phyloP scores from a whole-genome alignment of 2,797 vertebrate genomes.

The Micromesistius poutassou region DNA sequence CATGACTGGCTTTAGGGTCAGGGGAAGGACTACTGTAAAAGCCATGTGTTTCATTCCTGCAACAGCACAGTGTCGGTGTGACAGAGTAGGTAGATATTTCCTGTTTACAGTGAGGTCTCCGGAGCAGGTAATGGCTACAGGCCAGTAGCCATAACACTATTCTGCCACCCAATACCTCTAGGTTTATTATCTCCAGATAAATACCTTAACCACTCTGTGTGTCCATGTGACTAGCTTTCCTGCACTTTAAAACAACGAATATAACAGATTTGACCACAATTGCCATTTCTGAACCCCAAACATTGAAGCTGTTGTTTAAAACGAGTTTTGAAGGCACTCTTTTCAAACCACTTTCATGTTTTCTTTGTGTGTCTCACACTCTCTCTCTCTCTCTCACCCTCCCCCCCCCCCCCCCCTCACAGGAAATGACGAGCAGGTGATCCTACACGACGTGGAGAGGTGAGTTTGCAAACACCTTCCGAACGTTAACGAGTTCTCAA shows the following conservation, averaged over 20 bases:
- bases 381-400: no score
- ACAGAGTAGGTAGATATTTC: not conserved
- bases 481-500: not conserved
- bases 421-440: slow-evolving; percentile 99
- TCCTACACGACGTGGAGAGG: slow-evolving; percentile 98
- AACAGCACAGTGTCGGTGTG: no score
- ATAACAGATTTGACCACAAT: no score
- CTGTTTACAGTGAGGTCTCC: not conserved
- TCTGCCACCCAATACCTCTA: not conserved
- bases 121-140: not conserved
- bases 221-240: not conserved
- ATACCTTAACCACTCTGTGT: not conserved
- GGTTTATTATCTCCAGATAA: not conserved
- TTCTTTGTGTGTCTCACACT: no score
- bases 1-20: not conserved
- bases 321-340: no score
- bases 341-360: no score
- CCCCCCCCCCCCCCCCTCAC: slow-evolving; percentile 38
- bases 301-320: no score
- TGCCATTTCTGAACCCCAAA: no score
- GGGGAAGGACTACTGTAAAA: no score
- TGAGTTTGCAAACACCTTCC: slow-evolving; percentile 47
- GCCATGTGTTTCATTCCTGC: no score
- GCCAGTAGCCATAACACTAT: not conserved
- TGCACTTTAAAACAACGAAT: not conserved